phyloP scores from a whole-genome alignment of 2,113 vertebrate genomes.

The Nothocercus julius region DNA sequence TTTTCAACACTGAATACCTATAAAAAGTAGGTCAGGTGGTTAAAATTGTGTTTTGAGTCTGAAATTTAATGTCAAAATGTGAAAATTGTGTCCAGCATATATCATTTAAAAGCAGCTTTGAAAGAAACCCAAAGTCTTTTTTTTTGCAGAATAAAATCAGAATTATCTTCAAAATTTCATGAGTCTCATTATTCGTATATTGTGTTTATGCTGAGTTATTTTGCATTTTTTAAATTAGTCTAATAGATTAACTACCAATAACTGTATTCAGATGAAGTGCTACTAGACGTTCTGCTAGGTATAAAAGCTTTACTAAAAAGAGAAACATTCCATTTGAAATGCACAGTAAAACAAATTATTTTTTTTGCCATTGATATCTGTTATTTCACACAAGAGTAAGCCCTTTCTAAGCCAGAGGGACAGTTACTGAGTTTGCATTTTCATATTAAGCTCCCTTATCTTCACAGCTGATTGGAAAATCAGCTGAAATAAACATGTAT shows the following conservation, averaged over 20 bases:
- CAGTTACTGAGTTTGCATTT: neutral
- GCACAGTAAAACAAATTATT: neutral
- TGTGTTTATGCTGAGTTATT: neutral
- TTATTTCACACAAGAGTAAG: neutral
- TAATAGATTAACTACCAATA: neutral
- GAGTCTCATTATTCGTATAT: neutral
- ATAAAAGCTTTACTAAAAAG: neutral
- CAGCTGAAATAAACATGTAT: neutral
- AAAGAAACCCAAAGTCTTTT: accelerated
- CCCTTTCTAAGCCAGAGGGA: neutral
- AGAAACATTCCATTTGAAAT: neutral
- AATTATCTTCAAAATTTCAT: neutral
- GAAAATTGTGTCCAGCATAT: neutral
- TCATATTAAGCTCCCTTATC: neutral
- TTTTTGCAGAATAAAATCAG: neutral
- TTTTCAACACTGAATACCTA: neutral
- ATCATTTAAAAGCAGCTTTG: neutral
- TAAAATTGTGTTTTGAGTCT: neutral
- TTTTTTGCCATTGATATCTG: neutral
- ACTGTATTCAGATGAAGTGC: neutral
- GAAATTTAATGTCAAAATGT: neutral
- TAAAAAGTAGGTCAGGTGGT: neutral
- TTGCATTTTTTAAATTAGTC: neutral
- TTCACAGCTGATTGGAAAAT: neutral
- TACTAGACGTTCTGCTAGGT: neutral